A percentile compares a stretch with the other conserved stretches of the same genome.
phyloP scores from a whole-genome alignment of 23 tunicate genomes.

The Ascidia mentula region DNA sequence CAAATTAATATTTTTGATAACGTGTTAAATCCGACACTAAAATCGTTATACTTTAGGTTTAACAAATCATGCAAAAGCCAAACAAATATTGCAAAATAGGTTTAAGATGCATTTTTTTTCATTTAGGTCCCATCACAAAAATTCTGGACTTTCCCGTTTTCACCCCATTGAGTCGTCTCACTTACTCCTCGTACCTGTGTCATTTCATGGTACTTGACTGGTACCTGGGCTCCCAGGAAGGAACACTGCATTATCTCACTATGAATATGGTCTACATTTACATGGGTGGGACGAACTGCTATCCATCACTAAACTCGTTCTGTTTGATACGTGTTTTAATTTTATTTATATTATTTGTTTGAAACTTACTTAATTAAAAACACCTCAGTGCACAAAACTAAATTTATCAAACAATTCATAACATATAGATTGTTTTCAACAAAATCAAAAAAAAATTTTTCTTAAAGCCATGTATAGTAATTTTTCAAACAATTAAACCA shows the following conservation, averaged over 20 bases:
- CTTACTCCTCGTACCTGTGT: conserved; percentile 12
- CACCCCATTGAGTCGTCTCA: conserved; percentile 18
- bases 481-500: background rate
- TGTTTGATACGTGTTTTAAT: too few relatives aligned
- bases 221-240: conserved; percentile 5
- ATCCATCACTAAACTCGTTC: too few relatives aligned
- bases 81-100: background rate
- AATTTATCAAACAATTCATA: too few relatives aligned
- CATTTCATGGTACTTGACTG: conserved; percentile 2
- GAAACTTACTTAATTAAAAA: too few relatives aligned
- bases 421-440: too few relatives aligned
- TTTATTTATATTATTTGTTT: too few relatives aligned
- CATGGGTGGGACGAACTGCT: background rate
- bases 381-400: too few relatives aligned
- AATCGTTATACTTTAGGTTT: too few relatives aligned
- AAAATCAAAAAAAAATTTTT: too few relatives aligned
- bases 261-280: conserved; percentile 6
- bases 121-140: conserved; percentile 17
- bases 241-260: conserved; percentile 7
- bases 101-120: background rate
- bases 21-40: too few relatives aligned
- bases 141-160: background rate
- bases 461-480: too few relatives aligned
- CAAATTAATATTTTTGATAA: too few relatives aligned
- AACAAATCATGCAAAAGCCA: background rate